Evolutionary conservation across 2,113 vertebrate genomes (phyloP).

Genomic region (Gymnogyps californianus): DNA sequence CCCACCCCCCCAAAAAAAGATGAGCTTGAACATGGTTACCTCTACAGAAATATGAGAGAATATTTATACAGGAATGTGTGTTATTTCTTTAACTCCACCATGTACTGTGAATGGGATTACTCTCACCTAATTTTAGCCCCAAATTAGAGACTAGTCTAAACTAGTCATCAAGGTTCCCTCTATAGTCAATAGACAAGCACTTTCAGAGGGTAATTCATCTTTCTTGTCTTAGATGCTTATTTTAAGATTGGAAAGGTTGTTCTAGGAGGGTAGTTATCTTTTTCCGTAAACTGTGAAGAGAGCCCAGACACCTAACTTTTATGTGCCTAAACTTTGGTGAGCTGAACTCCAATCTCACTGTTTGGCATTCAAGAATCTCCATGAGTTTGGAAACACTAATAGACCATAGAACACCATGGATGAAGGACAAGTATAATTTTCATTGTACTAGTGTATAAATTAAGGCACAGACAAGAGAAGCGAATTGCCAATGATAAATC

Average conservation of each 20-base stretch:
- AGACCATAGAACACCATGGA: neutral
- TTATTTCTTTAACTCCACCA: neutral
- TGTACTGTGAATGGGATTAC: neutral
- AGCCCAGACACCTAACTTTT: neutral
- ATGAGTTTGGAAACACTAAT: neutral
- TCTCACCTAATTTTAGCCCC: conserved; percentile 8
- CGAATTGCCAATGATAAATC: neutral
- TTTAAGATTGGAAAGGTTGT: neutral
- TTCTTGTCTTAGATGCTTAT: conserved; percentile 8
- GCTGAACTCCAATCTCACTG: neutral
- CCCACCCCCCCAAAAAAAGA: fast-evolving
- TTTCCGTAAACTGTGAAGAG: neutral
- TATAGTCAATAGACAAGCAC: neutral
- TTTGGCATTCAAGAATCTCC: neutral
- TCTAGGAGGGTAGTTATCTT: neutral
- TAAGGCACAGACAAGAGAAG: neutral
- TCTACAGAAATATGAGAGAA: neutral
- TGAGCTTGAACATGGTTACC: neutral
- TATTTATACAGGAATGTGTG: neutral
- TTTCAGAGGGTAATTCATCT: conserved; percentile 9
- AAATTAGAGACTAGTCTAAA: conserved; percentile 32
- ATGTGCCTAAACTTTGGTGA: neutral
- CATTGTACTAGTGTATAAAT: neutral
- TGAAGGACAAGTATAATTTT: neutral
- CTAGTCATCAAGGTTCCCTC: conserved; percentile 17